phyloP scores from a whole-genome alignment of 2,797 vertebrate species.

The Tamandua tetradactyla region DNA sequence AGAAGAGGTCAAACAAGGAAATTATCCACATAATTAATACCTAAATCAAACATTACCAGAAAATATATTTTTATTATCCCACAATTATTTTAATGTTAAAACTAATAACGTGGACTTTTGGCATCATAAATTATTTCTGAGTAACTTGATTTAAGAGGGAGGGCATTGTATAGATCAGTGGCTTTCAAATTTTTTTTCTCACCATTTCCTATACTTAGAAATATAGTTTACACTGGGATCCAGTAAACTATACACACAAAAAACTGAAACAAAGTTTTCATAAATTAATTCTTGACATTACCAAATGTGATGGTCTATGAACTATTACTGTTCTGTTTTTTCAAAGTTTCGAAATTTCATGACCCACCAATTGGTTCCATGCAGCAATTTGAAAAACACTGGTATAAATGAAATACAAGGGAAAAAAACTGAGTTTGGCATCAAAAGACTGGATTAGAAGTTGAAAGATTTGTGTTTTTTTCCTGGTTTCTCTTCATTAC shows the following conservation, averaged over 20 bases:
- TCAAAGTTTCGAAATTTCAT: constrained; percentile 19
- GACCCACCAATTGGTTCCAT: constrained; percentile 33
- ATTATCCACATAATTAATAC: constrained; percentile 17
- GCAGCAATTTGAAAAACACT: constrained; percentile 16
- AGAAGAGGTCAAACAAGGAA: constrained; percentile 34
- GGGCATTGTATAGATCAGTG: neutral
- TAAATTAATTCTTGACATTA: constrained; percentile 9
- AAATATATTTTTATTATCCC: constrained; percentile 31
- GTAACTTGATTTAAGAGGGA: constrained; percentile 4
- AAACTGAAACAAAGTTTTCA: constrained; percentile 30
- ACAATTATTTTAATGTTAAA: constrained; percentile 63
- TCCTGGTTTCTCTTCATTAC: constrained; percentile 23
- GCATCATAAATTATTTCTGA: constrained; percentile 53
- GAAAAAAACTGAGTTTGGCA: neutral
- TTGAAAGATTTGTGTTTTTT: constrained; percentile 15
- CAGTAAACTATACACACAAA: neutral
- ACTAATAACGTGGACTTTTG: neutral
- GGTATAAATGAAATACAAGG: neutral
- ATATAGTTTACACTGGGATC: neutral
- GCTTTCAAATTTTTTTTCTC: constrained; percentile 55
- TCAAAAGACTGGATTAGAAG: neutral
- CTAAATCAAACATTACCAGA: constrained; percentile 7
- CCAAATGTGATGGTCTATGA: constrained; percentile 8
- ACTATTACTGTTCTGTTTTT: constrained; percentile 26
- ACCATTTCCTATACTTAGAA: neutral